phyloP scores from a whole-genome alignment of 2,797 vertebrate genomes.

The Neosilurus hyrtlii region DNA sequence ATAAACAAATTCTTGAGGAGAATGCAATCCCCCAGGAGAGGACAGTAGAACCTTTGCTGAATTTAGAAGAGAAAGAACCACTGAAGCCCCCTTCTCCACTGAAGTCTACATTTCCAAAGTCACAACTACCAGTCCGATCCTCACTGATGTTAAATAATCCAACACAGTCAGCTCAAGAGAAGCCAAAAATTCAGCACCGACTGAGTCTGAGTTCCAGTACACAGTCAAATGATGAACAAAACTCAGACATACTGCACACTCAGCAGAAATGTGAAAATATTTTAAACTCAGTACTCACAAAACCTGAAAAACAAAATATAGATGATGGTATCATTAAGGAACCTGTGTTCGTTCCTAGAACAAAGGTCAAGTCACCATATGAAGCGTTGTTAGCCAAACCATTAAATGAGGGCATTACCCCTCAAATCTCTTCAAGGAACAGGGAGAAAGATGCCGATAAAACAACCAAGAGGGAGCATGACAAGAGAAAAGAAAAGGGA shows the following conservation, averaged over 20 bases:
- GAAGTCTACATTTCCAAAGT: conserved; percentile 50
- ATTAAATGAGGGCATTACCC: not conserved
- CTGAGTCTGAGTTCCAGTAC: conserved; percentile 60
- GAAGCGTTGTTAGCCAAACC: conserved; percentile 22
- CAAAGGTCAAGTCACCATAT: conserved; percentile 4
- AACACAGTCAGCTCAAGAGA: conserved; percentile 30
- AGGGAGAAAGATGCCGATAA: conserved; percentile 42
- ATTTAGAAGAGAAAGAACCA: conserved; percentile 64
- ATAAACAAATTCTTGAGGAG: conserved; percentile 66
- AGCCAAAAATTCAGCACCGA: conserved; percentile 46
- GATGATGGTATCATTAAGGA: conserved; percentile 2
- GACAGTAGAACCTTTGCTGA: conserved; percentile 40
- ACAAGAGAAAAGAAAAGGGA: conserved; percentile 41
- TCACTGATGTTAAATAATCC: conserved; percentile 29
- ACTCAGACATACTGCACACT: conserved; percentile 33
- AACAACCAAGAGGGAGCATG: conserved; percentile 21
- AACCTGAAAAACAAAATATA: conserved; percentile 2
- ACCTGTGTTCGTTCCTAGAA: conserved; percentile 15
- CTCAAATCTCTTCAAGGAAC: conserved; percentile 12
- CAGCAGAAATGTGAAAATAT: conserved; percentile 39
- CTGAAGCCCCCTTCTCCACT: conserved; percentile 63
- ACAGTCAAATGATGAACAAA: conserved; percentile 46
- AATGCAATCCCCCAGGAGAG: conserved; percentile 55
- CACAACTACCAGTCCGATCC: conserved; percentile 50
- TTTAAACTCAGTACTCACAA: conserved; percentile 10